Base-by-base conservation (phyloP, 2,797 vertebrate species). In the Schizopygopsis malacanthus region DNA sequence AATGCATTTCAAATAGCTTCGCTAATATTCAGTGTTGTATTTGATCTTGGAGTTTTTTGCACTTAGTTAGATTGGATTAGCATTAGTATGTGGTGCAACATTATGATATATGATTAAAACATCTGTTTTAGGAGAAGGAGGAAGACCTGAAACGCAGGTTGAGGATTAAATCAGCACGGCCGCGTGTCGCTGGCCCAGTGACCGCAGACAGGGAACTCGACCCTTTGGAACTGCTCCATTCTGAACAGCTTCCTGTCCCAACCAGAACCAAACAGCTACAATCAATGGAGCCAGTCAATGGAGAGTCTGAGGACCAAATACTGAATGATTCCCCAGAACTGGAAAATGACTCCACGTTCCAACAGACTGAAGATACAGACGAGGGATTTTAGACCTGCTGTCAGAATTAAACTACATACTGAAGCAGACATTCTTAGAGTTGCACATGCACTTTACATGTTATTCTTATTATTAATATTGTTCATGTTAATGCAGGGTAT, bases 71-170 rank as follows among this genome's bases (percentile, higher is more conserved):
- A 50, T 39, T 39, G 5, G 2, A n/a, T 22, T 18, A 37, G 11
- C 6, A 25, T n/a, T 56, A 41, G 59, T 20, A 18, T 28, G 25
- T 28, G 25, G 25, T 28, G 25, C 25, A 67, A 37, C 33, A 37
- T 18, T 67, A 39, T 37, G 33, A 39, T 39, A 20, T 69, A 39
- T 39, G 16, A 8, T 39, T 39, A 20, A 69, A 73, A 18, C 8
- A 61, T 77, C 50, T 83, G 7, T 82, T 20, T 80, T 88, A 97
- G 95, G 85, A 83, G 88, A 93, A 89, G 84, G 94, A 97, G 92
- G 92, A 96, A 0, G 90, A 97, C 90, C 89, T 94, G 72, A 96
- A 93, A 82, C 93, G 90, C 81, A 94, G 82, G 28, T 90, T 96
- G 79, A 88, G 92, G 88, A 85, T 88, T 76, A 94, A 92, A 89